Evolutionary conservation across 1,140 invertebrate species (phyloP), one percentile per base, ranked within the genome.

Genomic region (Drosophila nannoptera): DNA sequence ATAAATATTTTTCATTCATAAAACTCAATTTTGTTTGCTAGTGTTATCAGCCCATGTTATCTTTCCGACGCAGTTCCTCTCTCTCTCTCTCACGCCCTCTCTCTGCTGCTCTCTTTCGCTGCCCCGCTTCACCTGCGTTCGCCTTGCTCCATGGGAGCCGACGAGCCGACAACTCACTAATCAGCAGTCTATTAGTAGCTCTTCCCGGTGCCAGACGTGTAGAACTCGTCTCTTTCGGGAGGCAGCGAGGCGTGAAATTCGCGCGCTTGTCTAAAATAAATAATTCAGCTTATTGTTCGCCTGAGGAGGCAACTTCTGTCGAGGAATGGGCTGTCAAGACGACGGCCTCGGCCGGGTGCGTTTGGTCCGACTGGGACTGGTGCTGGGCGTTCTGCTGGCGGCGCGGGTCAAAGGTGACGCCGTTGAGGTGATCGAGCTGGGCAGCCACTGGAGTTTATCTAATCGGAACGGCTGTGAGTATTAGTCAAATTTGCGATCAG

Each of bases 401-500:
- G 33, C n/a, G 29, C 8, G 43, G 33, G 61, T 53, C 9, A 72
- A 49, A 12, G 63, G 58, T 12, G 86, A 88, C 50, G 67, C 71
- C 35, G 86, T 88, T 11, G 66, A 78, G 64, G 60, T 86, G 16
- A 78, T 86, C 48, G 69, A 86, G 43, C 56, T 88, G 66, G 54
- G 54, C 36, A 69, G 43, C 29, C 58, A 77, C 61, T 88, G 86
- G 86, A 74, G 29, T 32, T 56, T 88, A 77, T 70, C 55, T 58
- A 88, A 88, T 69, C 86, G 74, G 55, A 88, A 88, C 66, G 69
- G 75, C 48, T 69, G 86, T 88, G 63, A 87, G 86, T 87, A 64
- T 8, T 32, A 42, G 5, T 14, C 7, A 7, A 12, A 29, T 43
- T 7, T 7, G 38, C 53, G 29, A 40, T 38, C 50, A 42, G 14